Evolutionary conservation across 2,797 vertebrate genomes (phyloP).

Genomic region (Falco novaeseelandiae): DNA sequence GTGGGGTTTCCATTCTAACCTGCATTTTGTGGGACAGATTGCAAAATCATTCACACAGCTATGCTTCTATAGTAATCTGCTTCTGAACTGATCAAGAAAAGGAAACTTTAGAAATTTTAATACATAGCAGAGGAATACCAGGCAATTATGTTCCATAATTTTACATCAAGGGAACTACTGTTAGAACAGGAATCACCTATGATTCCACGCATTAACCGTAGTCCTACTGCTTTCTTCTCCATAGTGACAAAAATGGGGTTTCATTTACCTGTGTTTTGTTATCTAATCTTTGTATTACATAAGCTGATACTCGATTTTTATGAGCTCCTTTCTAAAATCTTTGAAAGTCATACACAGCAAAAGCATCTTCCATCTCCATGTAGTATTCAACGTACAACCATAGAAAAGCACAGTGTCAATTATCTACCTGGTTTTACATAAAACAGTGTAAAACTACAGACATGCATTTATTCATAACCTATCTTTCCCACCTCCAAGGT

Average conservation of each 20-base stretch:
- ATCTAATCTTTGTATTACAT: neutral
- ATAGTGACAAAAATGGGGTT: neutral
- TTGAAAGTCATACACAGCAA: neutral
- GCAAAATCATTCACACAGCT: neutral
- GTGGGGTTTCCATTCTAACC: neutral
- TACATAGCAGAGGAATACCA: neutral
- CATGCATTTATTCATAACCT: neutral
- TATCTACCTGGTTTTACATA: neutral
- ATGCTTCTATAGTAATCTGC: neutral
- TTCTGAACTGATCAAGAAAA: neutral
- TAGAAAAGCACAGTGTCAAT: rapidly evolving
- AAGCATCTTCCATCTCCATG: neutral
- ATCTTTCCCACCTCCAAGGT: neutral
- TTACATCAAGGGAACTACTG: neutral
- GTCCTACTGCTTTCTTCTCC: neutral
- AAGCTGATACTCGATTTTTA: neutral
- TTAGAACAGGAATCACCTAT: neutral
- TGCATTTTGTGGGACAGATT: neutral
- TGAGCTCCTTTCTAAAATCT: neutral
- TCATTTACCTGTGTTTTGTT: neutral
- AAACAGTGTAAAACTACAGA: neutral
- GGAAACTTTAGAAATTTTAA: neutral
- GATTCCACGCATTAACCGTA: neutral
- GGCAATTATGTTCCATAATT: neutral
- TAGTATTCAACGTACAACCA: neutral